These are phyloP conservation scores for Montipora efflorescens DNA, from an alignment of 64 coral and sea anemone genomes.

Conservation along the genomic window DNA sequence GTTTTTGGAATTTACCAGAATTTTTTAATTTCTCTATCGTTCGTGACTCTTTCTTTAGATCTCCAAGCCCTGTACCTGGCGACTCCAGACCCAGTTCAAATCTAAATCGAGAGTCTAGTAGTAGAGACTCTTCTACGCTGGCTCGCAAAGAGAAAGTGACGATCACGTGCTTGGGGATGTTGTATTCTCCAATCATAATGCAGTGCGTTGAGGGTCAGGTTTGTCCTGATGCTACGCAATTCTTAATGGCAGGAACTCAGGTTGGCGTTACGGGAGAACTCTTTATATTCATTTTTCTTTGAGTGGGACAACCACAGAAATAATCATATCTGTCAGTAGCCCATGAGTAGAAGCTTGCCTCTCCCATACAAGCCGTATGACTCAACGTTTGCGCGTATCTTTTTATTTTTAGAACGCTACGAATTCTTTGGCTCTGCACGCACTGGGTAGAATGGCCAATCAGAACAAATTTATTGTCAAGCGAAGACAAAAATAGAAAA, in stretches of 20 bases:
- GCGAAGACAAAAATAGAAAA: too few relatives aligned
- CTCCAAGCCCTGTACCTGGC: slow-evolving; percentile 5
- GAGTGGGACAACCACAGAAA: too few relatives aligned
- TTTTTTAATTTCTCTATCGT: background rate
- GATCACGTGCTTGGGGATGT: slow-evolving; percentile 78
- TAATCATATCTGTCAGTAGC: too few relatives aligned
- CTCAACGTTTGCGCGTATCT: too few relatives aligned
- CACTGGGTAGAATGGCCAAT: too few relatives aligned
- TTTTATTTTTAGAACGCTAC: too few relatives aligned
- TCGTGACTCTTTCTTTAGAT: background rate
- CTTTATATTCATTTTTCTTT: too few relatives aligned
- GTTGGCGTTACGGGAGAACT: slow-evolving; percentile 20
- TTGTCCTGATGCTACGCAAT: slow-evolving; percentile 79
- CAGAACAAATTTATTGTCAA: too few relatives aligned
- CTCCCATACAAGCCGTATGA: too few relatives aligned
- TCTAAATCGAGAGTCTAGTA: slow-evolving; percentile 7
- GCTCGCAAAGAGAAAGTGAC: slow-evolving; percentile 64
- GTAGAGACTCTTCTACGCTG: slow-evolving; percentile 44
- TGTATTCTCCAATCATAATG: slow-evolving; percentile 87
- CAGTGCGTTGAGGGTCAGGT: slow-evolving; percentile 70
- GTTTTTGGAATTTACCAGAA: background rate
- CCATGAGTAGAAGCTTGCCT: too few relatives aligned
- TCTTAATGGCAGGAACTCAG: slow-evolving; percentile 84
- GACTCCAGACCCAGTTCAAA: background rate
- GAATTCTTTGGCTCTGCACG: too few relatives aligned